Evolutionary conservation across 2,797 vertebrate genomes (phyloP), one percentile per base, ranked within the genome.

Genomic region (Pelochelys cantorii): DNA sequence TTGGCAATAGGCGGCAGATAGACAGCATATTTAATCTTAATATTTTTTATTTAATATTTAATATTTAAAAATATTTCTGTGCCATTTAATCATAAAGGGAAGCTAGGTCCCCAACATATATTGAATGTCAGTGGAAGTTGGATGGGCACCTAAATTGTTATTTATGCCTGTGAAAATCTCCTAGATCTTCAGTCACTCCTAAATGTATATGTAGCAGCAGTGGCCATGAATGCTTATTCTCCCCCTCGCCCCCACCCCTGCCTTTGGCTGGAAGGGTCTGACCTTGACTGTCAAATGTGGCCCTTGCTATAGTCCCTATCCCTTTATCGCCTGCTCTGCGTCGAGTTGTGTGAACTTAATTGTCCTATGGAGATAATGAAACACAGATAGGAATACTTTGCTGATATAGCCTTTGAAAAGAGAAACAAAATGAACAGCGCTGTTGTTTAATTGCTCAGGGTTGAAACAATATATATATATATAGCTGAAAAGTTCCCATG

Each of bases 351-450:
- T 71, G 79, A 34, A 18, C 31, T 91, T 20, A 55, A 0, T 0
- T 18, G 18, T 71, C 27, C 79, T 92, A 81, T 83, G 84, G 56
- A 90, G 80, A 37, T 85, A 92, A 59, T 87, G 91, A 52, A 92
- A 78, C 82, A 89, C 74, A 88, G 55, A n/a, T 25, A 77, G 27
- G 93, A 90, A 57, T 82, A 95, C 84, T 42, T 88, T 90, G 92
- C 78, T 84, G 88, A 74, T 93, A 71, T 92, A 95, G 91, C 23
- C 88, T 78, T 81, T 86, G 57, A 78, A 82, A 93, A 94, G 93
- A 89, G 84, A 85, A 85, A 89, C 71, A 95, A 88, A 95, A 74
- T 84, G 37, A 91, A 93, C 8, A 85, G 57, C 75, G 74, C 80
- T 81, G 37, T 55, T 62, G 57, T 77, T 88, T 96, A 92, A 89